Base-by-base conservation (phyloP, 2,888 invertebrate species). In the Dichetophora obliterata region DNA sequence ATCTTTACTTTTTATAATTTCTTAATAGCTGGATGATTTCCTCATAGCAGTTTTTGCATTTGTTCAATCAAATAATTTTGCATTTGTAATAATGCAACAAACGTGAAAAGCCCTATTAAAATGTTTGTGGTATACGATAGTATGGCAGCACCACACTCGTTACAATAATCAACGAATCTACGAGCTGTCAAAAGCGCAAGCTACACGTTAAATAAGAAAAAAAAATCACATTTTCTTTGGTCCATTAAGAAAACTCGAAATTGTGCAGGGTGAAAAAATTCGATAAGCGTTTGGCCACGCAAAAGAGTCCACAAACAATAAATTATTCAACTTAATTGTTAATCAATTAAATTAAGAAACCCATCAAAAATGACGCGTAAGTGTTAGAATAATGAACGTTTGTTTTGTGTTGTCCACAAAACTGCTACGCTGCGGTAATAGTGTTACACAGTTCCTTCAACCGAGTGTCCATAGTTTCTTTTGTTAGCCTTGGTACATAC, bases 191-290 rank as follows among this genome's bases (percentile, higher is more conserved):
- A 19, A 54, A 54, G 5, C 19, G 19, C 54, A 54, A 54, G 54
- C 54, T 22, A 54, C 8, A 8, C 19, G 54, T 54, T 5, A 54
- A 54, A 22, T 22, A 19, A n/a, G 22, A 54, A 54, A 54, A 54
- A 54, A 54, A 19, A 19, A n/a, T 54, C 1, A 5, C 3, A 43
- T 43, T 43, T 43, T 43, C 43, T 43, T 59, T 22, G 50, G 24
- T 52, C 19, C 52, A 52, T 14, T 43, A 65, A 68, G 72, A 78
- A 72, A n/a, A 66, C 43, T 78, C 78, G 77, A 75, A 77, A 78
- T 68, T 59, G 19, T 61, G 19, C 27, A 69, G 54, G 19, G 74
- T 74, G 37, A 78, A 76, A 76, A 74, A 43, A 19, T 24, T 37
- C 50, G 16, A 34, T 48, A 27, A 16, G 73, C 73, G 73, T 73